Percentiles rank a stretch among this genome's conserved stretches.
Evolutionary conservation across 1,140 invertebrate genomes (phyloP).

Genomic region (Pachyrhynchus sulphureomaculatus): DNA sequence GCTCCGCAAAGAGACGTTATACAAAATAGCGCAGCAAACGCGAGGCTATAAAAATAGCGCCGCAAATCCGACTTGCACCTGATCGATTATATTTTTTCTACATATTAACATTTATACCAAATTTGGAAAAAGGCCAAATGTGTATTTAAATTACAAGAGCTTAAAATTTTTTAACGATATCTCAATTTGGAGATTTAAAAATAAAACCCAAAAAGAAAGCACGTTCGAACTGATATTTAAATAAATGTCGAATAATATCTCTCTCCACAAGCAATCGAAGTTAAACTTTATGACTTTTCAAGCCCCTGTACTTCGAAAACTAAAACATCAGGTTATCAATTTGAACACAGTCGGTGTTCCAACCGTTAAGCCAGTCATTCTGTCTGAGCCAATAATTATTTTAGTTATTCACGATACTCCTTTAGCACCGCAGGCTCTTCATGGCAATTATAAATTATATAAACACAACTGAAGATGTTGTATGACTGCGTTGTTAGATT

Average conservation of each 20-base stretch:
- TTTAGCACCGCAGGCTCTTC: constrained; percentile 21
- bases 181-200: too few relatives aligned
- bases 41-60: too few relatives aligned
- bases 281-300: neutral
- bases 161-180: too few relatives aligned
- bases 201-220: neutral
- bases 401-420: constrained; percentile 44
- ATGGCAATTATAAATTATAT: constrained; percentile 38
- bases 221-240: neutral
- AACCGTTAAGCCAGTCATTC: constrained; percentile 42
- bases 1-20: too few relatives aligned
- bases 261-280: neutral
- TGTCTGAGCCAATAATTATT: constrained; percentile 47
- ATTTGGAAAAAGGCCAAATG: too few relatives aligned
- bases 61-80: too few relatives aligned
- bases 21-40: too few relatives aligned
- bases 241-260: neutral
- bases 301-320: constrained; percentile 8
- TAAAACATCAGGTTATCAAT: constrained; percentile 43
- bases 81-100: too few relatives aligned
- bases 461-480: constrained; percentile 33
- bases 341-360: constrained; percentile 39
- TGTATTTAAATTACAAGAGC: too few relatives aligned
- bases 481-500: constrained; percentile 33
- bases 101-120: too few relatives aligned